A percentile compares a stretch with the other conserved stretches of the same genome.
These are phyloP conservation scores for Phainopepla nitens DNA, from an alignment of 2,113 vertebrate genomes.

Conservation along the genomic window DNA sequence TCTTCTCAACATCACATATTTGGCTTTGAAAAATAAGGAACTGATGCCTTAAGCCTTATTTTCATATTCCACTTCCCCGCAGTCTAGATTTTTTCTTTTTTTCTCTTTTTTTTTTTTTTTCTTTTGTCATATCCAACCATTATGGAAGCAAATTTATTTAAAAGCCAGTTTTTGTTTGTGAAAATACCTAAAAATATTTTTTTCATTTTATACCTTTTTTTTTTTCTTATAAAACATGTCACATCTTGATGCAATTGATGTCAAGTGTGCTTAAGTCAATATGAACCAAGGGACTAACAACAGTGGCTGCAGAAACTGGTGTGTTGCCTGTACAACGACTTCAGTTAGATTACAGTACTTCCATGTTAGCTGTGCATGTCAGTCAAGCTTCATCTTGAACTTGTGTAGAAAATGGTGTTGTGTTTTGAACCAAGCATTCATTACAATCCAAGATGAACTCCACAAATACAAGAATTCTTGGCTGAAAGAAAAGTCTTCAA, in stretches of 20 bases:
- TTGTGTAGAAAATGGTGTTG: conserved; percentile 78
- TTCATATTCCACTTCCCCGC: conserved; percentile 71
- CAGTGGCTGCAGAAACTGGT: conserved; percentile 85
- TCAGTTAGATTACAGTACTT: conserved; percentile 77
- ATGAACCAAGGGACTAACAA: conserved; percentile 89
- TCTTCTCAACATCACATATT: conserved; percentile 86
- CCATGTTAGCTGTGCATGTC: conserved; percentile 82
- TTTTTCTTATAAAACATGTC: conserved; percentile 86
- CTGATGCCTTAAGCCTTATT: conserved; percentile 83
- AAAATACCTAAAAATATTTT: conserved; percentile 99
- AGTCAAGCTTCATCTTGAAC: conserved; percentile 76
- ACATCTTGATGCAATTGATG: conserved; percentile 95
- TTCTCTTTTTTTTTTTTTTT: not conserved
- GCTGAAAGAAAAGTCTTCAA: conserved; percentile 84
- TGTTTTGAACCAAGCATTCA: conserved; percentile 74
- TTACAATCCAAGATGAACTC: conserved; percentile 81
- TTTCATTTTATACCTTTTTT: conserved; percentile 78
- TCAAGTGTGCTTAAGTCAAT: conserved; percentile 98
- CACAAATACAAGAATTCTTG: conserved; percentile 80
- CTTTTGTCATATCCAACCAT: conserved; percentile 79
- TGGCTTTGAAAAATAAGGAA: conserved; percentile 93
- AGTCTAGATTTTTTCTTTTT: conserved; percentile 60
- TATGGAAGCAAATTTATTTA: conserved; percentile 97
- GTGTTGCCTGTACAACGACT: conserved; percentile 80
- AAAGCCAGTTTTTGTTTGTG: conserved; percentile 95